phyloP scores from a whole-genome alignment of 2,888 invertebrate genomes.

The Megaustenia siamemsis region DNA sequence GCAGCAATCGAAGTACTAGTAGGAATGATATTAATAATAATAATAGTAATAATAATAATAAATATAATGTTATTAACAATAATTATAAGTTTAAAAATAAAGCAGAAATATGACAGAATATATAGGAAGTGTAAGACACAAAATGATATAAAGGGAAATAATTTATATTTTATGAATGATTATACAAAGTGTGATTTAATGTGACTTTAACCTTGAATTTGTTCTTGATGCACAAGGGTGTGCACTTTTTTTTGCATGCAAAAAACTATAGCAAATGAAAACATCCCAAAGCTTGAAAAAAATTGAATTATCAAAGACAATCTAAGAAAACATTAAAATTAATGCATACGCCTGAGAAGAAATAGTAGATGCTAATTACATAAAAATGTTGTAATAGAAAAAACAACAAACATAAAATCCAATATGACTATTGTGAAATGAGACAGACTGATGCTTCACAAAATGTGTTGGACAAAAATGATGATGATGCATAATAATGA shows the following conservation, averaged over 20 bases:
- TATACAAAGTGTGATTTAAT: slow-evolving; percentile 30
- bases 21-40: neutral
- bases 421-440: slow-evolving; percentile 6
- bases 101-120: neutral
- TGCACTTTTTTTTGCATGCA: slow-evolving; percentile 8
- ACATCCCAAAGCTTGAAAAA: neutral
- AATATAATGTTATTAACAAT: neutral
- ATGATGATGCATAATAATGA: neutral
- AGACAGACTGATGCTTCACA: neutral
- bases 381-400: neutral
- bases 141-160: slow-evolving; percentile 18
- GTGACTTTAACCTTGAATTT: slow-evolving; percentile 16
- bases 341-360: neutral
- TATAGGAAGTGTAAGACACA: neutral
- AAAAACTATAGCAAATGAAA: neutral
- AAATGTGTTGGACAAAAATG: neutral
- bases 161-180: slow-evolving; percentile 23
- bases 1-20: neutral
- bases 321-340: neutral
- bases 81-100: too few relatives aligned
- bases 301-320: neutral
- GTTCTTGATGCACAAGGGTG: slow-evolving; percentile 11
- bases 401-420: neutral
- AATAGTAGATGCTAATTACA: neutral
- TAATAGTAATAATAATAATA: too few relatives aligned